phyloP scores from a whole-genome alignment of 1,140 invertebrate species.

The Apis florea region DNA sequence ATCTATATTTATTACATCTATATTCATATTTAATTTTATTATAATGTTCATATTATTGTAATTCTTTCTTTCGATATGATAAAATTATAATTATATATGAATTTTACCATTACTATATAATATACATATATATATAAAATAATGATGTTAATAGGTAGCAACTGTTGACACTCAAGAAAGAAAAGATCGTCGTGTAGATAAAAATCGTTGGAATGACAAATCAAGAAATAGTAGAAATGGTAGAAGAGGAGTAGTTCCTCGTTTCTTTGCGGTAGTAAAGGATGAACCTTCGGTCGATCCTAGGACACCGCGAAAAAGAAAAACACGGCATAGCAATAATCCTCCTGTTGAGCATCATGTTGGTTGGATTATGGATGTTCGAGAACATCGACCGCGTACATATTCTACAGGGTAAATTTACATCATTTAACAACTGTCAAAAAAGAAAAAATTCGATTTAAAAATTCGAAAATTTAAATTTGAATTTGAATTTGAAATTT shows the following conservation, averaged over 20 bases:
- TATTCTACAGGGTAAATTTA: constrained; percentile 85
- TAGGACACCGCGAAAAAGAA: constrained; percentile 89
- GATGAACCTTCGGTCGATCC: constrained; percentile 85
- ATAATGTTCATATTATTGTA: not conserved
- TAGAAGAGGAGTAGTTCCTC: constrained; percentile 79
- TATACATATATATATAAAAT: not conserved
- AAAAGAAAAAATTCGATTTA: not conserved
- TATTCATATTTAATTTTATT: not conserved
- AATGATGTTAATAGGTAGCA: constrained; percentile 51
- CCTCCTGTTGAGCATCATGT: constrained; percentile 97
- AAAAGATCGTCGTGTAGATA: constrained; percentile 66
- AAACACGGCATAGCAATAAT: constrained; percentile 95
- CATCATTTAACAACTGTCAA: not conserved
- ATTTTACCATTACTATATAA: too few species aligned
- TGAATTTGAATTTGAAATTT: not conserved
- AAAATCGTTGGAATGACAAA: constrained; percentile 68
- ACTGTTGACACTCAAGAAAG: constrained; percentile 65
- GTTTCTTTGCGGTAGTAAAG: constrained; percentile 97
- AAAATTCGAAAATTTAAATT: not conserved
- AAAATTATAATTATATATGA: too few species aligned
- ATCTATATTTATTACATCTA: not conserved
- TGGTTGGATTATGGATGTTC: constrained; percentile 97
- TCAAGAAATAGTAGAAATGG: constrained; percentile 65
- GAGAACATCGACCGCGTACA: constrained; percentile 89
- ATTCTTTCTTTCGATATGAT: too few species aligned